These are phyloP conservation scores for Galaxea fascicularis DNA, from an alignment of 92 coral and sea anemone genomes.

Conservation along the genomic window DNA sequence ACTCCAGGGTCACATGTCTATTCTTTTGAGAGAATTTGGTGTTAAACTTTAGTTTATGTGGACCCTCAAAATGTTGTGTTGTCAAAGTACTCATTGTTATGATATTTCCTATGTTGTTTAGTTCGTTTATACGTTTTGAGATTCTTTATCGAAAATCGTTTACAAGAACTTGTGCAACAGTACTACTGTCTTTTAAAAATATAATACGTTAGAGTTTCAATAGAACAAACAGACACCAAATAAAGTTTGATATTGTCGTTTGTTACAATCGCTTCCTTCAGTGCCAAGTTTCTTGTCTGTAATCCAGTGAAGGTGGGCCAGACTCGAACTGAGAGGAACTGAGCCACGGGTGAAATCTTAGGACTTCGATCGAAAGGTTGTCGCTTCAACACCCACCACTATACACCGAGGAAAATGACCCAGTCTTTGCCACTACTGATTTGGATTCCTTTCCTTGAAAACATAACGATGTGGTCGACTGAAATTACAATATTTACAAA, in stretches of 20 bases:
- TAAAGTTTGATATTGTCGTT: not conserved
- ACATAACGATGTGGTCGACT: no score
- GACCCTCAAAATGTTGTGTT: not conserved
- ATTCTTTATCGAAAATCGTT: not conserved
- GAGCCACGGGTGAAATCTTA: no score
- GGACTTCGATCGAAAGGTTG: no score
- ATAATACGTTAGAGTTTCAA: not conserved
- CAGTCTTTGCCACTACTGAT: no score
- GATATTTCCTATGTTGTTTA: not conserved
- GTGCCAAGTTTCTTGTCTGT: constrained; percentile 3
- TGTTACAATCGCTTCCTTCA: not conserved
- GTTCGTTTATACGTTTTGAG: not conserved
- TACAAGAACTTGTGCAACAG: not conserved
- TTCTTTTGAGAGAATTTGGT: constrained; percentile 27
- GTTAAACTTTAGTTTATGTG: not conserved
- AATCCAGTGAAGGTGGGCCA: not conserved
- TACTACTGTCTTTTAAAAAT: not conserved
- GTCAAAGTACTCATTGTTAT: not conserved
- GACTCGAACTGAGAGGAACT: no score
- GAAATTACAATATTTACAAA: no score
- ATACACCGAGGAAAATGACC: no score
- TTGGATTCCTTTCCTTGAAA: no score
- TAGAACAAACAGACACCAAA: not conserved
- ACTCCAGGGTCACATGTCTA: constrained; percentile 16
- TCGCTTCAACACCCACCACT: no score